Conservation (phyloP, 2,113 vertebrate genomes). For the Reinhardtius hippoglossoides region DNA sequence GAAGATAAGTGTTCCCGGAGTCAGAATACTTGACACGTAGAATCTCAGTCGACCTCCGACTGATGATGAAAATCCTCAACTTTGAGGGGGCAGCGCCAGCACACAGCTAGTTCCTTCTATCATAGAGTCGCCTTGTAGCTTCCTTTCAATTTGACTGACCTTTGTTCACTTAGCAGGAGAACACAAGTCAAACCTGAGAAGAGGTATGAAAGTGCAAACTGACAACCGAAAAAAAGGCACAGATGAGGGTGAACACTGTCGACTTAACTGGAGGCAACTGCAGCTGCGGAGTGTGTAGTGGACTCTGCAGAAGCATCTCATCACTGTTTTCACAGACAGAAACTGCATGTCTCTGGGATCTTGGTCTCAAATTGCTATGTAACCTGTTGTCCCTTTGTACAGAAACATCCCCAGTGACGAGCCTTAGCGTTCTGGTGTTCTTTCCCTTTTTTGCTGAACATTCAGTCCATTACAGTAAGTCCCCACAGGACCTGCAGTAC, state of each 20-base stretch:
- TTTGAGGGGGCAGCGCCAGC: no score
- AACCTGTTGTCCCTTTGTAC: not conserved
- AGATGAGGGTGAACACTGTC: not conserved
- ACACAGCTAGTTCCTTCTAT: not conserved
- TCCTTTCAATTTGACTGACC: not conserved
- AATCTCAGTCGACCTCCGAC: not conserved
- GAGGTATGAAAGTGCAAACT: not conserved
- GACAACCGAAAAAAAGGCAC: not conserved
- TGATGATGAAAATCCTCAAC: no score
- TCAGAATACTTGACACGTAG: not conserved
- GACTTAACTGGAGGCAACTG: not conserved
- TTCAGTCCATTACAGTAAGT: not conserved
- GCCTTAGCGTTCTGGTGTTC: not conserved
- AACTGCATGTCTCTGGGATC: conserved; percentile 7
- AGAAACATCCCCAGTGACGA: not conserved
- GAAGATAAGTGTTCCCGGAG: not conserved
- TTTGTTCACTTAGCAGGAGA: not conserved
- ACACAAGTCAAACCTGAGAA: not conserved
- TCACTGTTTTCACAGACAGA: conserved; percentile 16
- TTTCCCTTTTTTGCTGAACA: not conserved
- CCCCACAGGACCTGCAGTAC: not conserved
- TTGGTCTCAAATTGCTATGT: not conserved
- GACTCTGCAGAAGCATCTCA: not conserved
- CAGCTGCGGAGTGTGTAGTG: not conserved
- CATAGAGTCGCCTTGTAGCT: not conserved